phyloP scores from a whole-genome alignment of 2,888 invertebrate genomes.

The Chydorus sphaericus region DNA sequence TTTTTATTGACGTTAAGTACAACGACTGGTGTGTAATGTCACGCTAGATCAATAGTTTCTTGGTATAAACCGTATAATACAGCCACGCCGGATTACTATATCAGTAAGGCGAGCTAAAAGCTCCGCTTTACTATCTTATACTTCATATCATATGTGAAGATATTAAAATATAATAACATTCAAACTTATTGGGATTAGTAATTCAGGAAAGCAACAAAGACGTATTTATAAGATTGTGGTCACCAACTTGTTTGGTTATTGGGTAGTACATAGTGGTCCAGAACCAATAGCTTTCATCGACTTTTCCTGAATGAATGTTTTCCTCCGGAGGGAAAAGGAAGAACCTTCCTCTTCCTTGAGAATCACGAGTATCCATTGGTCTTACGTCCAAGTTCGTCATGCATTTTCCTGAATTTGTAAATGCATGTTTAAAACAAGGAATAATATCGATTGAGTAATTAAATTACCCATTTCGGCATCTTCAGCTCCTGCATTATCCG shows the following conservation, averaged over 20 bases:
- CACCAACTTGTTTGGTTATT: no score
- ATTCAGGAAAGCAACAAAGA: no score
- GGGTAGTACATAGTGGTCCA: conserved; percentile 87
- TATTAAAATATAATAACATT: no score
- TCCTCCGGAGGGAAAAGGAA: conserved; percentile 88
- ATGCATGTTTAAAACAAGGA: background rate
- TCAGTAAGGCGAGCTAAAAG: no score
- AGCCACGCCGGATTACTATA: no score
- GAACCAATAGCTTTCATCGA: conserved; percentile 72
- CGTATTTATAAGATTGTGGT: no score
- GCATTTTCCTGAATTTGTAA: conserved; percentile 45
- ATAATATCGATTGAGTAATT: background rate
- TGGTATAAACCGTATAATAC: no score
- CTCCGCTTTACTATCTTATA: background rate
- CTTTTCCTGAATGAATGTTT: conserved; percentile 76
- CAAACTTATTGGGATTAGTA: no score
- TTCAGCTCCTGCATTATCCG: conserved; percentile 34
- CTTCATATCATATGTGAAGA: background rate
- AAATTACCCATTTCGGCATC: conserved; percentile 37
- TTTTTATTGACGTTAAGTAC: background rate
- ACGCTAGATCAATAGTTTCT: background rate
- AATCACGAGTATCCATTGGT: conserved; percentile 78
- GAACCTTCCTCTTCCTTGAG: conserved; percentile 71
- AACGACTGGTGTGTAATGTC: background rate
- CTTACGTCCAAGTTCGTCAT: conserved; percentile 67